Evolutionary conservation across 2,113 vertebrate genomes (phyloP).

Genomic region (Brachypteracias leptosomus): DNA sequence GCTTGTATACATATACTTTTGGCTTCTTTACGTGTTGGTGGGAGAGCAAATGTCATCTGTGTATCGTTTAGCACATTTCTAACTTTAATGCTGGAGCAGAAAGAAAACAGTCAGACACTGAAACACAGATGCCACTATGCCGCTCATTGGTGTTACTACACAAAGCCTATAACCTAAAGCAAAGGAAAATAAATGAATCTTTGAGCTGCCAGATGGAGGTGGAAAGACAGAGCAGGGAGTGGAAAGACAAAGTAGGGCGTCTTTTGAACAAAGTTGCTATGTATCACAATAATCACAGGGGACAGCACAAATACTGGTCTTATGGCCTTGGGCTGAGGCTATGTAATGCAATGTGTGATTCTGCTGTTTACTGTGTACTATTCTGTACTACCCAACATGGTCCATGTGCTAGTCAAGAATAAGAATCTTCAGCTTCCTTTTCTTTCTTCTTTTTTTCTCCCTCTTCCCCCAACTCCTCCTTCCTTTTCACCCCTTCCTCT

Average conservation of each 20-base stretch:
- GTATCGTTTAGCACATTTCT: constrained; percentile 72
- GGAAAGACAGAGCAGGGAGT: not conserved
- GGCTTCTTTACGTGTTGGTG: constrained; percentile 77
- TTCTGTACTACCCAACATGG: not conserved
- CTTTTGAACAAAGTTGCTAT: not conserved
- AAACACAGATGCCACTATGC: not conserved
- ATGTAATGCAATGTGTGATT: not conserved
- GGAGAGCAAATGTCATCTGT: constrained; percentile 79
- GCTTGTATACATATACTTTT: constrained; percentile 78
- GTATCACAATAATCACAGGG: not conserved
- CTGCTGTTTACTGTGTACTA: not conserved
- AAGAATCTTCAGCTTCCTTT: not conserved
- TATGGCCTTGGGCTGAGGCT: not conserved
- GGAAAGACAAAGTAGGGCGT: not conserved
- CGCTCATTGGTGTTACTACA: not conserved
- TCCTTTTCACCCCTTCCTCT: not conserved
- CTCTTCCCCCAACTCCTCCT: not conserved
- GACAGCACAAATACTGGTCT: not conserved
- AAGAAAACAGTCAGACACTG: not conserved
- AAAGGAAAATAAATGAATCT: not conserved
- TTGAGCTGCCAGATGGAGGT: not conserved
- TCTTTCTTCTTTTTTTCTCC: not conserved
- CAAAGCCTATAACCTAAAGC: not conserved
- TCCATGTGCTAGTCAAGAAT: not conserved
- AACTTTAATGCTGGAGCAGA: constrained; percentile 71